Evolutionary conservation across 64 coral and sea anemone species (phyloP), one percentile per base, ranked within the genome.

Genomic region (Stichodactyla mertensii): DNA sequence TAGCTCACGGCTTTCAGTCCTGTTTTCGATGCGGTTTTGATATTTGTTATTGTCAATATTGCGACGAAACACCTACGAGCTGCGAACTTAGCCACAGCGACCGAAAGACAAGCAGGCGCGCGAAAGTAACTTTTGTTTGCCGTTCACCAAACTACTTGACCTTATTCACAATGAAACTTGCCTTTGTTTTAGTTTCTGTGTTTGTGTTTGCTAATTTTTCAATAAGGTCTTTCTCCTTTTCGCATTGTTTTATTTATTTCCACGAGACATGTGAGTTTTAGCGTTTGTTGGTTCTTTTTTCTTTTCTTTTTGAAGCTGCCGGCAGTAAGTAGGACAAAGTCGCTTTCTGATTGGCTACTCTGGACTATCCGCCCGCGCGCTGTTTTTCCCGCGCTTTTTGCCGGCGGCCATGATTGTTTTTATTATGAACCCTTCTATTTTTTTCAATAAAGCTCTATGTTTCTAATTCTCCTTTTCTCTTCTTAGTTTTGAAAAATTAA

Each of bases 291-390:
- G 7, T 66, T 66, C 19, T 66, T 66, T 66, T 66, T 66, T 66
- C 62, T 66, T 7, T 66, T 66, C 62, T n/a, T 66, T 6, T 22
- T 66, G 60, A 62, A 62, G 18, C 60, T 2, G 18, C 13, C 60
- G 5, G 60, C 60, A 13, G 14, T 62, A 5, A 13, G 14, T 62
- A 5, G 60, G 60, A 45, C 19, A 66, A 66, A 66, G 62, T 66
- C 62, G 62, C 62, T 66, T 66, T 66, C 62, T 66, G 62, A 66
- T 66, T 66, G 62, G 62, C 62, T 66, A 66, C 62, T n/a, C 4
- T n/a, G 9, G 5, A 8, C 0, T 20, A 5, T 66, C 62, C 62
- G 3, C 1, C 62, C 9, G 62, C 20, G 62, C 62, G 20, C 22
- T 1, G 3, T 22, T 66, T 66, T 66, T 66, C 19, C 62, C 62